A percentile compares a stretch with the other conserved stretches of the same genome.
Evolutionary conservation across 2,888 invertebrate species (phyloP).

Genomic region (Leptura quadrifasciata): DNA sequence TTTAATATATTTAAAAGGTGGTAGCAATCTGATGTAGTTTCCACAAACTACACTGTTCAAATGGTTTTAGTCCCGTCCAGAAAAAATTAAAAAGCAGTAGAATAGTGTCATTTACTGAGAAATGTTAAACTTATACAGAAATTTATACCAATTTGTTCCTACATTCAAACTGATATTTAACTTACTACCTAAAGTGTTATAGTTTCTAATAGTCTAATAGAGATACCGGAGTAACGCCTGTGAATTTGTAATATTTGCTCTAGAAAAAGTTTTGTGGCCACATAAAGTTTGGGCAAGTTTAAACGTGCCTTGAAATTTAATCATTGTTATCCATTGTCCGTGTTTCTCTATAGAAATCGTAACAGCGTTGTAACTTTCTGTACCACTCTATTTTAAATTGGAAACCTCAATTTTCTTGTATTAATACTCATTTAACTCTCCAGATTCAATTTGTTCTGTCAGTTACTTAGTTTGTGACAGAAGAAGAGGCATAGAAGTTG

Average conservation of each 20-base stretch:
- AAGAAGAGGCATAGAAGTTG: no score
- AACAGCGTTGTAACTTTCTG: not conserved
- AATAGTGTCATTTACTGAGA: no score
- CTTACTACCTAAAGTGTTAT: not conserved
- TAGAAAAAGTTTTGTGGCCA: constrained; percentile 37
- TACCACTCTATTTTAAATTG: constrained; percentile 5
- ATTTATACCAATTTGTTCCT: not conserved
- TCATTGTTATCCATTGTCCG: constrained; percentile 33
- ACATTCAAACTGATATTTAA: not conserved
- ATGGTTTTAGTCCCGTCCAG: no score
- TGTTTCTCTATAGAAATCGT: constrained; percentile 14
- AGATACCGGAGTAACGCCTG: constrained; percentile 13
- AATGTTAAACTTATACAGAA: no score
- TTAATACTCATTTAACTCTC: not conserved
- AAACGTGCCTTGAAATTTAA: constrained; percentile 38
- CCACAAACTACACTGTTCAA: no score
- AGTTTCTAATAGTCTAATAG: constrained; percentile 8
- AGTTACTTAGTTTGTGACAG: no score
- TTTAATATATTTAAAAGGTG: no score
- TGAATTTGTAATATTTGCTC: constrained; percentile 33
- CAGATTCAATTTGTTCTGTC: not conserved
- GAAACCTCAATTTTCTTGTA: not conserved
- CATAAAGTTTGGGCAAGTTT: constrained; percentile 32
- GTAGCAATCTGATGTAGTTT: no score
- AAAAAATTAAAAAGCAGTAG: no score